phyloP scores from a whole-genome alignment of 2,888 invertebrate genomes.

The Lottia gigantea region DNA sequence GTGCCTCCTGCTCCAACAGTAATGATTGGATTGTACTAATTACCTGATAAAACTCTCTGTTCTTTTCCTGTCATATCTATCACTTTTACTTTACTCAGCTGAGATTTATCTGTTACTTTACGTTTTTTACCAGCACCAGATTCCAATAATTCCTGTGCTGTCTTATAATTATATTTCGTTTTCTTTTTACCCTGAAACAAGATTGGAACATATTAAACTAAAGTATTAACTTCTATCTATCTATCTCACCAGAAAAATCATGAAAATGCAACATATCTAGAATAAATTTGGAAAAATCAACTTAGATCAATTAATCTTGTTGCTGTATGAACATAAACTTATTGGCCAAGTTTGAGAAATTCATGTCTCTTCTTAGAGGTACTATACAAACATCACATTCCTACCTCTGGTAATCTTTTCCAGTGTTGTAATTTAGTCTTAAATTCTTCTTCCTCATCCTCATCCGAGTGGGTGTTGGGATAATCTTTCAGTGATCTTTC shows the following conservation, averaged over 20 bases:
- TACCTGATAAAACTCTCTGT: conserved; percentile 77
- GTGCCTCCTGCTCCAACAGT: too few species aligned
- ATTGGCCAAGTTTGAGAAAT: too few species aligned
- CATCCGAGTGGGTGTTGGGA: conserved; percentile 62
- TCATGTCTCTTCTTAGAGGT: too few species aligned
- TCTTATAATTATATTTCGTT: conserved; percentile 68
- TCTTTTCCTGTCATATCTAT: conserved; percentile 99
- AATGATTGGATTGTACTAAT: not conserved
- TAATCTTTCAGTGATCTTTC: conserved; percentile 59
- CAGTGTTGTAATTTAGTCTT: conserved; percentile 64
- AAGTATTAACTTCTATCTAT: too few species aligned
- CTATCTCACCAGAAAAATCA: too few species aligned
- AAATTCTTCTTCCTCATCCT: conserved; percentile 68
- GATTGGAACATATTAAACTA: not conserved
- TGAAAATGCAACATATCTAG: too few species aligned
- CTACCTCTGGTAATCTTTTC: conserved; percentile 63
- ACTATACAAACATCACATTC: too few species aligned
- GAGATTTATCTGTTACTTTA: conserved; percentile 40
- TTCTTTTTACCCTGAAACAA: conserved; percentile 48
- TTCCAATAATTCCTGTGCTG: conserved; percentile 69
- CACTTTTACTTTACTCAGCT: conserved; percentile 84
- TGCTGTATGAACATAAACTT: too few species aligned
- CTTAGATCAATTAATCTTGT: too few species aligned
- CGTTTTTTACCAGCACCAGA: conserved; percentile 57
- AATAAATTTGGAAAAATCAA: too few species aligned